Base-by-base conservation (phyloP, 2,888 invertebrate species). In the Portevinia maculata region DNA sequence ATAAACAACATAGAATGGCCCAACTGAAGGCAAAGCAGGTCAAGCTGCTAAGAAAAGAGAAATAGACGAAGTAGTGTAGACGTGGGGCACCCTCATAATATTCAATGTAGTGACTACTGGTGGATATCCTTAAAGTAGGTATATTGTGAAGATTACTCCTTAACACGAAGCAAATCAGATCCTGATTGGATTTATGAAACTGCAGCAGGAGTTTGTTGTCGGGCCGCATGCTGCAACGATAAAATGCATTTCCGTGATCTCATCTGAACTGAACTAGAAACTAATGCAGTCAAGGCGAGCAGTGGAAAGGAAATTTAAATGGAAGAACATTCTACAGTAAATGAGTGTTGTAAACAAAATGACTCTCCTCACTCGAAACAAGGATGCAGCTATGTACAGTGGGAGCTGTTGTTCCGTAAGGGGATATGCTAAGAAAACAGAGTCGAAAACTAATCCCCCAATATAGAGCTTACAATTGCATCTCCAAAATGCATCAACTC, bases 151-250 rank as follows among this genome's bases (percentile, higher is more conserved):
- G 71, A 78, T 83, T 78, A 83, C 78, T 83, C 59, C 62, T 73
- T 30, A 73, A 73, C 71, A 62, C 71, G 67, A 69, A 83, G 83
- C 83, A 83, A 83, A 83, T 83, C 83, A 78, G 62, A 50, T 41
- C 50, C 60, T 83, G 70, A 78, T 83, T 83, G 73, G 83, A 83
- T 83, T 83, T 83, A 83, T 83, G 78, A 76, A 73, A 73, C 83
- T 83, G 76, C 83, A 83, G 76, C 21, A 21, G 19, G 55, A 34
- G 46, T 64, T 32, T 17, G 62, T 60, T 62, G 44, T 30, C 21
- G 46, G 30, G 19, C 7, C 37, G 11, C 11, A 13, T 17, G 32
- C 64, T 46, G 50, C 44, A 65, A 53, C 59, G 53, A 65, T 75
- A 70, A 41, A 59, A 32, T 69, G 64, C 69, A 75, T 30, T 34